These are phyloP conservation scores for Pyrocephalus nanus DNA, from an alignment of 2,797 vertebrate genomes.

Conservation along the genomic window DNA sequence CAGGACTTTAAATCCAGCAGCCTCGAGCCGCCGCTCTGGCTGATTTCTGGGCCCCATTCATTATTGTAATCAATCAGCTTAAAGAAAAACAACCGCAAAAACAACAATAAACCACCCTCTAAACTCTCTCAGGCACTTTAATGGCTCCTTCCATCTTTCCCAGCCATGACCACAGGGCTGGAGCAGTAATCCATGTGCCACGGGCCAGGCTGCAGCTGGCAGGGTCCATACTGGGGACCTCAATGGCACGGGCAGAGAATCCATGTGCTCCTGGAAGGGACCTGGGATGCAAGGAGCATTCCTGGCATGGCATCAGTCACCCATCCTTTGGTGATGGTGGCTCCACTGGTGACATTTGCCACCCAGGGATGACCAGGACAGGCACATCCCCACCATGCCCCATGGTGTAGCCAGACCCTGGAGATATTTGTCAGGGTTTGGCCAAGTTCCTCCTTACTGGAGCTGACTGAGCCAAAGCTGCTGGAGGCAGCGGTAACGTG, in stretches of 20 bases:
- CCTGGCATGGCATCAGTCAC: accelerated
- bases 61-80: constrained; percentile 34
- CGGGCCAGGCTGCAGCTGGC: background rate
- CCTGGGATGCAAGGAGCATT: accelerated
- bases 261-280: background rate
- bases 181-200: background rate
- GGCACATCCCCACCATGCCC: accelerated
- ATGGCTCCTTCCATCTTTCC: constrained; percentile 1
- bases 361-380: too few species aligned
- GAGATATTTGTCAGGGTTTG: background rate
- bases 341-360: background rate
- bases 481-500: accelerated
- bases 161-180: accelerated
- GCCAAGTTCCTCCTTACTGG: accelerated
- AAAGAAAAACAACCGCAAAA: background rate
- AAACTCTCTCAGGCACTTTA: background rate
- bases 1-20: background rate
- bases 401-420: accelerated
- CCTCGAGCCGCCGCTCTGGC: background rate
- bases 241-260: accelerated
- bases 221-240: accelerated
- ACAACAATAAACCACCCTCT: background rate
- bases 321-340: background rate
- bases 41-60: constrained; percentile 38
- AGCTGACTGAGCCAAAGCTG: background rate